A percentile compares a stretch with the other conserved stretches of the same genome.
Conservation (phyloP, 37 sponge, comb jelly and placozoan genomes). For the Haliclona indistincta region DNA sequence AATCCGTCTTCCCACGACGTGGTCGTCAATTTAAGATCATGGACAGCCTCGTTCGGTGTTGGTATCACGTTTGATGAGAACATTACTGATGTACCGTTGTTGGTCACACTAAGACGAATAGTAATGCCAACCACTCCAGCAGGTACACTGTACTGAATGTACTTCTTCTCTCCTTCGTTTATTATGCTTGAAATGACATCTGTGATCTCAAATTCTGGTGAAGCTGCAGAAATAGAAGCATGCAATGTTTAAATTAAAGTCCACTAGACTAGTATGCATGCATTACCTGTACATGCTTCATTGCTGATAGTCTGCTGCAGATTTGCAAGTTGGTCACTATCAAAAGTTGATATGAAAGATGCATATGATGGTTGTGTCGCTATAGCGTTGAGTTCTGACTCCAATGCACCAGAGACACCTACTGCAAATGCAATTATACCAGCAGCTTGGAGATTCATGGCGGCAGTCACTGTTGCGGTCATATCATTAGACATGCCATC, state of each 20-base stretch:
- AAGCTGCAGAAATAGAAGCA: background rate
- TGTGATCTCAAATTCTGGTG: constrained; percentile 8
- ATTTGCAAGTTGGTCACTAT: constrained; percentile 17
- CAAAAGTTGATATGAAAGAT: constrained; percentile 8
- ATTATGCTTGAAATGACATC: background rate
- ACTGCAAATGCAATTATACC: background rate
- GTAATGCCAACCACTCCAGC: constrained; percentile 38
- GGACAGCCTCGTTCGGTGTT: constrained; percentile 48
- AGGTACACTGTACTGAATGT: constrained; percentile 34
- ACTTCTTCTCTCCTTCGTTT: background rate
- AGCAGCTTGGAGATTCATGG: background rate
- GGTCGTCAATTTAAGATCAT: constrained; percentile 18
- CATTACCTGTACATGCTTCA: constrained; percentile 45
- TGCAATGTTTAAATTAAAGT: background rate
- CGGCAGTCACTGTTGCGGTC: background rate
- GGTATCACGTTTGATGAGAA: constrained; percentile 29
- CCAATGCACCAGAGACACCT: background rate
- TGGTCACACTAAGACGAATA: constrained; percentile 12
- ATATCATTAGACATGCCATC: constrained; percentile 2
- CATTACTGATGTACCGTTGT: constrained; percentile 12
- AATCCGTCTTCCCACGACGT: background rate
- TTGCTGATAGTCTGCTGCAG: constrained; percentile 27
- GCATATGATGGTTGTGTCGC: background rate
- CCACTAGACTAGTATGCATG: background rate
- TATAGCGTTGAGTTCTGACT: background rate